These are phyloP conservation scores for Neoascia interrupta DNA, from an alignment of 2,888 invertebrate genomes.

Conservation along the genomic window DNA sequence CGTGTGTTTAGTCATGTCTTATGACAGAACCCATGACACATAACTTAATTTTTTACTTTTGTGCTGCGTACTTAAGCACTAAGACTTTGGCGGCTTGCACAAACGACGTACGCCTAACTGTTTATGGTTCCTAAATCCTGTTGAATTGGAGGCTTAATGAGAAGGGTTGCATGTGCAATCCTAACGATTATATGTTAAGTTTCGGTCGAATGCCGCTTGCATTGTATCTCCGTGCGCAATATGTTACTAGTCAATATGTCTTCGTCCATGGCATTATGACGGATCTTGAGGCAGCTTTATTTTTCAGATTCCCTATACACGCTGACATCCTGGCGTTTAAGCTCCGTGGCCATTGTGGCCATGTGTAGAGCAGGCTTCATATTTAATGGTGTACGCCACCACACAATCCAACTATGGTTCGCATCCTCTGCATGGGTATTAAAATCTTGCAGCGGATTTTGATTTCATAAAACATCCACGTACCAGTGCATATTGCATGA, in stretches of 20 bases:
- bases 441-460: slow-evolving; percentile 53
- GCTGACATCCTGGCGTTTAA: slow-evolving; percentile 8
- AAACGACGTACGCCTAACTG: too few relatives aligned
- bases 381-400: slow-evolving; percentile 15
- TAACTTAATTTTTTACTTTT: too few relatives aligned
- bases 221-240: not conserved
- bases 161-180: too few relatives aligned
- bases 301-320: too few relatives aligned
- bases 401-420: slow-evolving; percentile 3
- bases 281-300: slow-evolving; percentile 44
- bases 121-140: too few relatives aligned
- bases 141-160: too few relatives aligned
- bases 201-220: too few relatives aligned
- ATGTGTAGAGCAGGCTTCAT: slow-evolving; percentile 11
- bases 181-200: too few relatives aligned
- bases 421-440: slow-evolving; percentile 4
- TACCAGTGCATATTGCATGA: slow-evolving; percentile 66
- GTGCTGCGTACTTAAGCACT: too few relatives aligned
- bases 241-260: not conserved
- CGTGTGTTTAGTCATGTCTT: too few relatives aligned
- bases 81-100: too few relatives aligned
- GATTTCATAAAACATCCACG: slow-evolving; percentile 65
- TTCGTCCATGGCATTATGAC: slow-evolving; percentile 74
- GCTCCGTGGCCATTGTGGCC: slow-evolving; percentile 19
- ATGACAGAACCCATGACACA: too few relatives aligned